These are phyloP conservation scores for Coregonus sp. DNA, from an alignment of 2,797 vertebrate species.

Conservation along the genomic window DNA sequence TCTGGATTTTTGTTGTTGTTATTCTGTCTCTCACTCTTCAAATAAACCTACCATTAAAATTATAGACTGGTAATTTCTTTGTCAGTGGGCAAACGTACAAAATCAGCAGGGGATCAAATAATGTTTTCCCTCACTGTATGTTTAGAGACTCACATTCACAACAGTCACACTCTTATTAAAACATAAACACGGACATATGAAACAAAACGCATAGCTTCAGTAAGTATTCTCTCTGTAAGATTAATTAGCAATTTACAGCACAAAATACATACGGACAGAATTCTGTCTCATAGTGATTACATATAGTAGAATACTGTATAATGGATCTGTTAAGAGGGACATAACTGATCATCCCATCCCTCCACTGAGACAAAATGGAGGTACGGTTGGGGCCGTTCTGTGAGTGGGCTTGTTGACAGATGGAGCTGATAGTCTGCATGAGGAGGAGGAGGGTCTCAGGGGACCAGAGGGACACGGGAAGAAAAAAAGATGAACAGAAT, in stretches of 20 bases:
- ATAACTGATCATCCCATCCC: slow-evolving; percentile 28
- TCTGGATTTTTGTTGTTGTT: too few species aligned
- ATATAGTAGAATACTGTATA: not conserved
- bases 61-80: too few species aligned
- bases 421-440: slow-evolving; percentile 27
- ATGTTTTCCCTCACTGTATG: not conserved
- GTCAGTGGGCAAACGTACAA: too few species aligned
- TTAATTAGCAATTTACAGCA: too few species aligned
- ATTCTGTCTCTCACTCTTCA: too few species aligned
- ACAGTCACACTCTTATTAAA: not conserved
- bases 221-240: not conserved
- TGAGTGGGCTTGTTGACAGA: slow-evolving; percentile 35
- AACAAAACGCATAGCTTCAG: not conserved
- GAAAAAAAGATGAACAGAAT: not conserved
- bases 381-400: not conserved
- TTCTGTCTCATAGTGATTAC: too few species aligned
- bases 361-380: not conserved
- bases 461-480: slow-evolving; percentile 5
- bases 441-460: slow-evolving; percentile 28
- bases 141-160: not conserved
- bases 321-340: slow-evolving; percentile 21
- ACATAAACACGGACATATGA: not conserved
- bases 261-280: not conserved
- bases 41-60: too few species aligned
- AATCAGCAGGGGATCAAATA: too few species aligned